phyloP scores from a whole-genome alignment of 2,797 vertebrate species.

The Denticeps clupeoides region DNA sequence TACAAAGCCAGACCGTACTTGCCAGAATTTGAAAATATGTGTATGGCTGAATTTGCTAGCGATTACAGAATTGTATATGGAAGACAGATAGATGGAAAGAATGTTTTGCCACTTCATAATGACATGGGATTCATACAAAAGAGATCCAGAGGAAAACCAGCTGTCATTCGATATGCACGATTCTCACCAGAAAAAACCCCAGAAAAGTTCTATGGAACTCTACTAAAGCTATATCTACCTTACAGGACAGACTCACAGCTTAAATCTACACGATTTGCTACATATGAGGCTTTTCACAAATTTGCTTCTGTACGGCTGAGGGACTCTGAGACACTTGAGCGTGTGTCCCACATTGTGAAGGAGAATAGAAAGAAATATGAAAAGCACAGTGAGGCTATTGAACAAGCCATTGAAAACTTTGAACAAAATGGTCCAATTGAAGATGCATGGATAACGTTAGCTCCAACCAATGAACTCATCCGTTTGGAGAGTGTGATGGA shows the following conservation, averaged over 20 bases:
- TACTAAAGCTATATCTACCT: background rate
- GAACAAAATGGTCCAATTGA: background rate
- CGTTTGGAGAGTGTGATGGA: slow-evolving; percentile 1
- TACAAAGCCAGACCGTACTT: slow-evolving; percentile 8
- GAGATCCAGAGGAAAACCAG: background rate
- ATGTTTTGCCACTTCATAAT: background rate
- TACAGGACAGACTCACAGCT: background rate
- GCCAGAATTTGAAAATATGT: slow-evolving; percentile 3
- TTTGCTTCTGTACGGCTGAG: background rate
- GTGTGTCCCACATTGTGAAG: background rate
- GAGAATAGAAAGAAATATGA: background rate
- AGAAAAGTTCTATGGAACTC: background rate
- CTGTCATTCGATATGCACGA: background rate
- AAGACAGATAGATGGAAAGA: background rate
- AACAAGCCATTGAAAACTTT: background rate
- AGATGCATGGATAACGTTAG: slow-evolving; percentile 7
- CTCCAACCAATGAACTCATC: background rate
- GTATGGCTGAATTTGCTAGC: slow-evolving; percentile 5
- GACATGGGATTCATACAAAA: background rate
- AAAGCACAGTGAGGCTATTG: background rate
- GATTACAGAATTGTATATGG: slow-evolving; percentile 6
- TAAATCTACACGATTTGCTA: background rate
- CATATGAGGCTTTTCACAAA: background rate
- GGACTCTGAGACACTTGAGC: background rate
- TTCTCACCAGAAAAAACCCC: background rate